phyloP scores from a whole-genome alignment of 2,888 invertebrate species.

The Hypsopygia costalis region DNA sequence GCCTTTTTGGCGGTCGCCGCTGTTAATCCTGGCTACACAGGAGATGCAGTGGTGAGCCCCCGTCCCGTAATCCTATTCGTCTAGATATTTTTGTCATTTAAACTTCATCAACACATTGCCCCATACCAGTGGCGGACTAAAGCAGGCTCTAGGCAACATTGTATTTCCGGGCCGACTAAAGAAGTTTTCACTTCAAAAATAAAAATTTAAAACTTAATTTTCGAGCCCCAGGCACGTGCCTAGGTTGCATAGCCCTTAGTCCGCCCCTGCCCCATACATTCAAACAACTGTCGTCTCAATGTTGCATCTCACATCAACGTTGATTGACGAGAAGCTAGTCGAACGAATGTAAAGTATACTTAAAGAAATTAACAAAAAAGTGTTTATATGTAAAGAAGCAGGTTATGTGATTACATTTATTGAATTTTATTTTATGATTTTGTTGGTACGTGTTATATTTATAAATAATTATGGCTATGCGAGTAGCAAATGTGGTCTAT shows the following conservation, averaged over 20 bases:
- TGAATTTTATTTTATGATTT: constrained; percentile 16
- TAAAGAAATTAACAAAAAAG: constrained; percentile 14
- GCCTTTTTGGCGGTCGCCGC: too few species aligned
- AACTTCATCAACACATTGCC: constrained; percentile 17
- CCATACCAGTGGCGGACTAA: too few species aligned
- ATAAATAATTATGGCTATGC: neutral
- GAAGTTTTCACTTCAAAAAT: too few species aligned
- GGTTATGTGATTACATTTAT: constrained; percentile 16
- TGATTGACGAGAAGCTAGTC: constrained; percentile 32
- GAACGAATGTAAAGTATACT: constrained; percentile 21
- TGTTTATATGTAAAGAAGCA: constrained; percentile 17
- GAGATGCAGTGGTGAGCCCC: too few species aligned
- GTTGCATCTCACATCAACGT: constrained; percentile 26
- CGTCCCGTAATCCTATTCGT: constrained; percentile 12
- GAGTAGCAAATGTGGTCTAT: neutral
- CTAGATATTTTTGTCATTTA: constrained; percentile 13
- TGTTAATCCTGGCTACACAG: too few species aligned
- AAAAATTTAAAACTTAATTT: too few species aligned
- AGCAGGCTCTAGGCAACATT: too few species aligned
- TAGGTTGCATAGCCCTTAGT: too few species aligned
- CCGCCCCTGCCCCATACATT: too few species aligned
- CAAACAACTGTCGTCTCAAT: constrained; percentile 26
- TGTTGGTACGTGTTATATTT: constrained; percentile 9
- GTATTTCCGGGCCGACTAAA: too few species aligned
- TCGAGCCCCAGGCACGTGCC: too few species aligned